Conservation (phyloP, 2,113 vertebrate species). For the Oryzias woworae region DNA sequence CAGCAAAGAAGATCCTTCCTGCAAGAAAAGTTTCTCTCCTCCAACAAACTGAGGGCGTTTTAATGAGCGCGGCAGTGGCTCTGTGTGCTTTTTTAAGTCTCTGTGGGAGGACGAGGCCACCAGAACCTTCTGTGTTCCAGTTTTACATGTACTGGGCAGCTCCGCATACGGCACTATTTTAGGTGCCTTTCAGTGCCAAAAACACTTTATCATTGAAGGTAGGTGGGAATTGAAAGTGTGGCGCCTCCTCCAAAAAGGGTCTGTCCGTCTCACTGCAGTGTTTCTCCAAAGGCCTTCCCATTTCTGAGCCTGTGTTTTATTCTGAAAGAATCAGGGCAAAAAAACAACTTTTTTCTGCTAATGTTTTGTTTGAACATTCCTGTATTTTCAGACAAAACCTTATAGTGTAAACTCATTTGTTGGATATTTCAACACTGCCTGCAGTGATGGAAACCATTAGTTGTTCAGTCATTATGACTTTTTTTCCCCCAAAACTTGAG, state of each 20-base stretch:
- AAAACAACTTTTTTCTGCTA: too few relatives aligned
- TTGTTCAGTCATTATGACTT: too few relatives aligned
- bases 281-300: not conserved
- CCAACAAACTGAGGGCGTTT: conserved; percentile 50
- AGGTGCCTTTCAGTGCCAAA: conserved; percentile 44
- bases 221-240: conserved; percentile 36
- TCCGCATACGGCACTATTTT: conserved; percentile 27
- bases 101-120: conserved; percentile 49
- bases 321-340: too few relatives aligned
- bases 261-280: conserved; percentile 11
- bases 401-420: too few relatives aligned
- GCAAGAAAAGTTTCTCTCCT: conserved; percentile 17
- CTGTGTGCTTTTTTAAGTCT: conserved; percentile 59
- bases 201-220: conserved; percentile 19
- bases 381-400: too few relatives aligned
- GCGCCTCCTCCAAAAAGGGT: conserved; percentile 29
- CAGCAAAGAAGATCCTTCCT: conserved; percentile 5
- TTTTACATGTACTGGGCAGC: conserved; percentile 41
- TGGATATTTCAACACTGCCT: too few relatives aligned
- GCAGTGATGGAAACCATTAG: too few relatives aligned
- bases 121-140: conserved; percentile 58
- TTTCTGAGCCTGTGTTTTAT: too few relatives aligned
- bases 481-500: too few relatives aligned
- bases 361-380: too few relatives aligned
- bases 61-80: conserved; percentile 50